These are phyloP conservation scores for Eurystomus glaucurus DNA, from an alignment of 2,797 vertebrate genomes.

Conservation along the genomic window DNA sequence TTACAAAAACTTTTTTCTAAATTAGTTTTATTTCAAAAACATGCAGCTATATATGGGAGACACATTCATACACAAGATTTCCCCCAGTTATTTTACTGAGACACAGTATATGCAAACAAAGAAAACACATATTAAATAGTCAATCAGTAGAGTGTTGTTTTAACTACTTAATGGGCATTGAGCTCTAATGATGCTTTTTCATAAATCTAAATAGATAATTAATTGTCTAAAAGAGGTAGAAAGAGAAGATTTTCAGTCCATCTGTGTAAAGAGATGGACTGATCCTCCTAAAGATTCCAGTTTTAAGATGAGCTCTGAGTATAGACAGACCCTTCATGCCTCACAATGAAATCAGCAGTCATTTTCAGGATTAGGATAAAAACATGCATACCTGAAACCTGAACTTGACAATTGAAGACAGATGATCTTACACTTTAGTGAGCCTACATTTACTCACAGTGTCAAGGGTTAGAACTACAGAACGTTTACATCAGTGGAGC, in stretches of 20 bases:
- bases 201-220: background rate
- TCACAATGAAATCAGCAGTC: background rate
- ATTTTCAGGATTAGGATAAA: background rate
- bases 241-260: background rate
- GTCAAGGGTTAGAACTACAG: background rate
- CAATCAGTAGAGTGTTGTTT: background rate
- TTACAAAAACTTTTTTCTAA: background rate
- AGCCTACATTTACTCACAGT: background rate
- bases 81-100: background rate
- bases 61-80: background rate
- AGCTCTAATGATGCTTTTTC: background rate
- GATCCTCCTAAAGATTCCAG: background rate
- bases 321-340: background rate
- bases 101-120: background rate
- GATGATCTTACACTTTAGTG: background rate
- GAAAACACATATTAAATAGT: background rate
- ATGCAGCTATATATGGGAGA: background rate
- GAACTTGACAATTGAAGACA: background rate
- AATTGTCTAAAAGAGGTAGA: background rate
- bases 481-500: rapidly evolving
- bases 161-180: background rate
- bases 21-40: background rate
- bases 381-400: background rate
- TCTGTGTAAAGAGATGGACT: background rate
- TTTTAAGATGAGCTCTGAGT: background rate